phyloP scores from a whole-genome alignment of 1,140 invertebrate species.

The Drosophila sp. region DNA sequence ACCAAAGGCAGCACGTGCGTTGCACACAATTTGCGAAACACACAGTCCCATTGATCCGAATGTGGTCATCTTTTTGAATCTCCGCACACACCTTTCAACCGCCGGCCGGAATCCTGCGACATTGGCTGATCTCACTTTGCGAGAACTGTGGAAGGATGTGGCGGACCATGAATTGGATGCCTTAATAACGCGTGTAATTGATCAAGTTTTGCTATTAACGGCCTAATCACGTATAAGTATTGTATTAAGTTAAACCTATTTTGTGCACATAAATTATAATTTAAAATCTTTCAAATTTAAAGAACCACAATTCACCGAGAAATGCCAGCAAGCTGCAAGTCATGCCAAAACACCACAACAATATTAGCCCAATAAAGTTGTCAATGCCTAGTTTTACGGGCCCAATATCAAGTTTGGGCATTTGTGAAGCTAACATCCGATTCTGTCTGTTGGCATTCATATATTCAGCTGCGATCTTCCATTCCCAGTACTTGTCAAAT shows the following conservation, averaged over 20 bases:
- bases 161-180: constrained; percentile 63
- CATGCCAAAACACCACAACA: constrained; percentile 73
- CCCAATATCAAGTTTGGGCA: constrained; percentile 58
- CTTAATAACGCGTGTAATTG: constrained; percentile 72
- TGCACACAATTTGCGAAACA: constrained; percentile 77
- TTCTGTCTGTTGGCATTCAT: constrained; percentile 71
- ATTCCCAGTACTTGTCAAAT: constrained; percentile 77
- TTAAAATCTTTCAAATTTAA: neutral
- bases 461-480: constrained; percentile 67
- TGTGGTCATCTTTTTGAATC: constrained; percentile 72
- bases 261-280: neutral
- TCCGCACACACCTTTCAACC: constrained; percentile 35
- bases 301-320: constrained; percentile 49
- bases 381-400: constrained; percentile 68
- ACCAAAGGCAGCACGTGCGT: constrained; percentile 58
- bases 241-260: neutral
- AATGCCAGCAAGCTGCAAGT: constrained; percentile 65
- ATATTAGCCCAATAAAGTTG: constrained; percentile 70
- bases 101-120: constrained; percentile 10
- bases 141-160: constrained; percentile 62
- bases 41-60: constrained; percentile 62
- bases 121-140: constrained; percentile 55
- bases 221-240: constrained; percentile 7
- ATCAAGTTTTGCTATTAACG: constrained; percentile 59
- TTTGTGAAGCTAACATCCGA: constrained; percentile 63